Evolutionary conservation across 2,888 invertebrate species (phyloP).

Genomic region (Ametastegia equiseti): DNA sequence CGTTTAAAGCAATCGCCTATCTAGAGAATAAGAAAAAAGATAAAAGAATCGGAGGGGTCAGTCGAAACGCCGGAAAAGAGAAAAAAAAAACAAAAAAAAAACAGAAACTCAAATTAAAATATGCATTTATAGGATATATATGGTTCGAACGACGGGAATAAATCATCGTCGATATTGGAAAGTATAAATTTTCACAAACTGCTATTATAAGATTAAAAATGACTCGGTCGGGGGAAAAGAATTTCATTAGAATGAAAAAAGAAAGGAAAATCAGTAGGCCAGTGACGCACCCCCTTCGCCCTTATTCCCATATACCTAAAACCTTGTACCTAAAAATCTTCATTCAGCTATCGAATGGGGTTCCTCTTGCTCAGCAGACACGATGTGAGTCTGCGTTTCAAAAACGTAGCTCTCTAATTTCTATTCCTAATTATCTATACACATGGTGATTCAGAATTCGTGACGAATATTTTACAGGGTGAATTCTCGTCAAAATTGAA

Average conservation of each 20-base stretch:
- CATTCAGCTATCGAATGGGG: constrained; percentile 12
- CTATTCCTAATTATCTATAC: neutral
- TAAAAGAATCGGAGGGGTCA: too few relatives aligned
- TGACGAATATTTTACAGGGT: neutral
- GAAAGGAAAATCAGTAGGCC: neutral
- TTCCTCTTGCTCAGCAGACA: constrained; percentile 21
- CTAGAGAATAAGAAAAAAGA: too few relatives aligned
- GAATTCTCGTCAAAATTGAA: too few relatives aligned
- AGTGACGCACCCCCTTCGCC: neutral
- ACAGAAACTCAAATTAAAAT: too few relatives aligned
- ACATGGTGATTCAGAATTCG: neutral
- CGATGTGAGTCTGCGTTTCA: constrained; percentile 3
- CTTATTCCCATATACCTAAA: neutral
- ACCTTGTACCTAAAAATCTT: neutral
- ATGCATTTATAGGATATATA: too few relatives aligned
- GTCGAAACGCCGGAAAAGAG: too few relatives aligned
- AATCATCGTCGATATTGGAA: constrained; percentile 16
- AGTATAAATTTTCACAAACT: constrained; percentile 38
- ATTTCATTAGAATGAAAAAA: neutral
- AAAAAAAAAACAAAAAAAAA: neutral
- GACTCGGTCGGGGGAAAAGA: constrained; percentile 12
- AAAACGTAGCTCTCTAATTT: neutral
- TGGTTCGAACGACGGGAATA: neutral
- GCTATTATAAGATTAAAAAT: constrained; percentile 30
- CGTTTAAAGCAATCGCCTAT: too few relatives aligned